Percentiles rank a stretch among this genome's conserved stretches.
Conservation (phyloP, 2,797 vertebrate species). For the Centropyge bicolor region DNA sequence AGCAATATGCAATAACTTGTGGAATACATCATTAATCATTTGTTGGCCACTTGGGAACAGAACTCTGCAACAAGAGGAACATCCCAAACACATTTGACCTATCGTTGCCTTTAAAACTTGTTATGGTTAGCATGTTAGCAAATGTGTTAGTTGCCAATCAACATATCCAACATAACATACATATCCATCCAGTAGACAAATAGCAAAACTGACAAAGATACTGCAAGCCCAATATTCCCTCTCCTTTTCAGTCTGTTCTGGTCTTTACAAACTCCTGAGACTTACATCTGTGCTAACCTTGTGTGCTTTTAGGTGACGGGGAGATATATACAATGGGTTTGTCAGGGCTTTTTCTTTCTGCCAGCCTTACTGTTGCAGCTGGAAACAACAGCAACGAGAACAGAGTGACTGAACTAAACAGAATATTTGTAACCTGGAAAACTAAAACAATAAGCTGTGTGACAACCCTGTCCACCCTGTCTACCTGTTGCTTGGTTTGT, state of each 20-base stretch:
- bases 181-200: neutral
- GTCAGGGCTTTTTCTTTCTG: neutral
- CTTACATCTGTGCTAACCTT: neutral
- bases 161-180: neutral
- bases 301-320: neutral
- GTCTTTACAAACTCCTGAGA: neutral
- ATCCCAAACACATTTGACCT: neutral
- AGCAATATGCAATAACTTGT: neutral
- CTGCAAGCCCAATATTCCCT: neutral
- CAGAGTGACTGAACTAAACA: neutral
- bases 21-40: neutral
- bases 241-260: neutral
- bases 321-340: neutral
- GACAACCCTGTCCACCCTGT: no score
- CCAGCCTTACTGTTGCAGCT: neutral
- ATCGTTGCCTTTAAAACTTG: neutral
- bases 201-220: neutral
- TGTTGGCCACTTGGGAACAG: neutral
- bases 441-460: slow-evolving; percentile 1
- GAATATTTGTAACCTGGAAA: neutral
- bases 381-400: neutral
- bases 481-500: no score
- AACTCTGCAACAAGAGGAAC: neutral
- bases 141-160: neutral
- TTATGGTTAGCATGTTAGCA: neutral